These are phyloP conservation scores for Pocillopora grandis DNA, from an alignment of 92 coral and sea anemone genomes.

Conservation along the genomic window DNA sequence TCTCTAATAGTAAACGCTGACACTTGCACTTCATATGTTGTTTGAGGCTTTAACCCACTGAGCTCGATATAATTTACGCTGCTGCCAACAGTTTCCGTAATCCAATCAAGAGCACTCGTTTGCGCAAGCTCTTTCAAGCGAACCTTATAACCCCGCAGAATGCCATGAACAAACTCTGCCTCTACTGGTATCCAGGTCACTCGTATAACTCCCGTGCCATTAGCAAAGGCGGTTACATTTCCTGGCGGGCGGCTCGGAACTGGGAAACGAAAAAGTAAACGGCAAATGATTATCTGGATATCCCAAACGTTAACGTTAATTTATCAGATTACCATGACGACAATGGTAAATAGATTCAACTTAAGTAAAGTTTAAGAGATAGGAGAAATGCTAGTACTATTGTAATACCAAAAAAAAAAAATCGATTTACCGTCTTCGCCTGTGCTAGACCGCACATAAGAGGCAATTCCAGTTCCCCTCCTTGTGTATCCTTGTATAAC, in stretches of 20 bases:
- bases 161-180: conserved; percentile 49
- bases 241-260: conserved; percentile 59
- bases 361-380: no score
- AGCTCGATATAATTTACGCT: neutral
- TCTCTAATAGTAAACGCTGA: conserved; percentile 17
- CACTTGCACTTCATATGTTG: conserved; percentile 1
- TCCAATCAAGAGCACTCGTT: neutral
- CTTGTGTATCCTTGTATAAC: conserved; percentile 68
- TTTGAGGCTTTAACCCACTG: neutral
- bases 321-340: no score
- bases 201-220: conserved; percentile 38
- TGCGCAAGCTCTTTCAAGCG: conserved; percentile 2
- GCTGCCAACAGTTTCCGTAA: neutral
- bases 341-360: no score
- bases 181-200: conserved; percentile 59
- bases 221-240: conserved; percentile 31
- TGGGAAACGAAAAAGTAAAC: conserved; percentile 18
- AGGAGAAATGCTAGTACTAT: no score
- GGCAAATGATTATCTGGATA: no score
- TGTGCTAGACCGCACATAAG: conserved; percentile 41
- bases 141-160: conserved; percentile 58
- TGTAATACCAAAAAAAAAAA: no score
- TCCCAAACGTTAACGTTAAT: no score
- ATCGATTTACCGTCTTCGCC: conserved; percentile 70
- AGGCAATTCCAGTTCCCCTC: conserved; percentile 55